A percentile compares a stretch with the other conserved stretches of the same genome.
These are phyloP conservation scores for Orestias chungarensis DNA, from an alignment of 2,797 vertebrate genomes.

Conservation along the genomic window DNA sequence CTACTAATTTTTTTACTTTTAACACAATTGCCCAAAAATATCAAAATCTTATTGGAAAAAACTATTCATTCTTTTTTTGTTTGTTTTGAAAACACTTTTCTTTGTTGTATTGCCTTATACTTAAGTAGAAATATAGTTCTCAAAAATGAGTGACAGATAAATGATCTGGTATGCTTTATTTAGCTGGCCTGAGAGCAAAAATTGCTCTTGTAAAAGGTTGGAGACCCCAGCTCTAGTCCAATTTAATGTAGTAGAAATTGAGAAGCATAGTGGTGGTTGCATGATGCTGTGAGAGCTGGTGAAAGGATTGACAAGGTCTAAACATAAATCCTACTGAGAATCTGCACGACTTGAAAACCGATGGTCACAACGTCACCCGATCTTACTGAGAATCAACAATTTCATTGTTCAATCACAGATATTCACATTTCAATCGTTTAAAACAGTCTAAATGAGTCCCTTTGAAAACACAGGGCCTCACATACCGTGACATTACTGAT, in stretches of 20 bases:
- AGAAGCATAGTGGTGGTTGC: background rate
- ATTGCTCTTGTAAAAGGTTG: background rate
- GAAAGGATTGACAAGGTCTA: background rate
- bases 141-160: no score
- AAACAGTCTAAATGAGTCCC: no score
- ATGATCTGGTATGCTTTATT: no score
- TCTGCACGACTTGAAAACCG: background rate
- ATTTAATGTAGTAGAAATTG: background rate
- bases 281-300: background rate
- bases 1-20: no score
- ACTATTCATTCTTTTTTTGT: no score
- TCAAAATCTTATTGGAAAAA: no score
- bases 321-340: background rate
- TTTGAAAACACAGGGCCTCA: no score
- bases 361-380: background rate
- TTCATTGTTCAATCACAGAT: background rate
- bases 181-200: background rate
- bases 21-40: no score
- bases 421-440: no score
- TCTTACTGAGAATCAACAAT: background rate
- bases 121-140: no score
- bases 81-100: no score
- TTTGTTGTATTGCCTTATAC: no score
- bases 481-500: conserved; percentile 88
- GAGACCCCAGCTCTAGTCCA: background rate